Conservation (phyloP, 2,797 vertebrate genomes). For the Sarcophilus harrisii region DNA sequence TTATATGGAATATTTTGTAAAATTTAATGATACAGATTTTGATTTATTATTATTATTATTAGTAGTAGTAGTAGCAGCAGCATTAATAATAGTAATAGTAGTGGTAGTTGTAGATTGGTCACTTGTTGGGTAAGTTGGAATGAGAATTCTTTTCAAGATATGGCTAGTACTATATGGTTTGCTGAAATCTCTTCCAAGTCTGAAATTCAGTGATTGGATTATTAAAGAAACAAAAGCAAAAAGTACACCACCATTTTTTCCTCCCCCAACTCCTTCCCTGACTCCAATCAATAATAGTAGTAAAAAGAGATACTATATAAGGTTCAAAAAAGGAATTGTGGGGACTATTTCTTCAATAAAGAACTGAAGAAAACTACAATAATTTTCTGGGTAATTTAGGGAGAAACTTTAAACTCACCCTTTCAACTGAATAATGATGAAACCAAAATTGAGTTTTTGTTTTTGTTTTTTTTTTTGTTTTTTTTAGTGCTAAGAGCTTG, state of each 20-base stretch:
- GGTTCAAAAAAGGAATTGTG: slow-evolving; percentile 11
- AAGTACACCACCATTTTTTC: not conserved
- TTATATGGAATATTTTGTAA: not conserved
- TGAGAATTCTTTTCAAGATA: not conserved
- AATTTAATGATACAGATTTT: not conserved
- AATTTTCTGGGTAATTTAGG: not conserved
- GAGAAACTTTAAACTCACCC: slow-evolving; percentile 25
- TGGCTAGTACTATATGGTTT: not conserved
- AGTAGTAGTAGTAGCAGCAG: not conserved
- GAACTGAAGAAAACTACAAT: not conserved
- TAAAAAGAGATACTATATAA: slow-evolving; percentile 4
- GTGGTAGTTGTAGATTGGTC: not conserved
- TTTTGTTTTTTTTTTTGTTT: not conserved
- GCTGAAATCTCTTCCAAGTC: not conserved
- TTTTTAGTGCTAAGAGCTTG: not conserved
- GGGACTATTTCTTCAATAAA: slow-evolving; percentile 31
- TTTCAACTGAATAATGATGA: slow-evolving; percentile 7
- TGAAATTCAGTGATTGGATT: not conserved
- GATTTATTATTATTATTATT: not conserved
- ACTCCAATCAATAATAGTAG: slow-evolving; percentile 41
- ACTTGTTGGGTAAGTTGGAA: not conserved
- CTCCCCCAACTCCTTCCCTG: not conserved
- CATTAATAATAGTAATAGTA: not conserved
- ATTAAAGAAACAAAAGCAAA: not conserved
- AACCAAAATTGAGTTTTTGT: slow-evolving; percentile 6